Evolutionary conservation across 1,140 invertebrate genomes (phyloP).

Genomic region (Lerema accius): DNA sequence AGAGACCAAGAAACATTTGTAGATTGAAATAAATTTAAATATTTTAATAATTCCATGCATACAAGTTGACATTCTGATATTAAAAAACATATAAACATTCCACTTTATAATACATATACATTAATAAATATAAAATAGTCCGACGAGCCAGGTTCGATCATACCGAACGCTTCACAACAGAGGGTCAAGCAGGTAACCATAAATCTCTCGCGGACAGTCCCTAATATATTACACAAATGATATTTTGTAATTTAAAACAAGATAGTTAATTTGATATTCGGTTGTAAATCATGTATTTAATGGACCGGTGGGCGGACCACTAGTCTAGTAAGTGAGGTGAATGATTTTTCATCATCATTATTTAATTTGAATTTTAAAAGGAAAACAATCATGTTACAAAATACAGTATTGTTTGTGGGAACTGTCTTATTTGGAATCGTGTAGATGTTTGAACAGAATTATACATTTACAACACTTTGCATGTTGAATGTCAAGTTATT

Average conservation of each 20-base stretch:
- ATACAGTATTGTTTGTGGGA: no score
- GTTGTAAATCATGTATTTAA: constrained; percentile 69
- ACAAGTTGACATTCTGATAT: background rate
- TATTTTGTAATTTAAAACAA: constrained; percentile 77
- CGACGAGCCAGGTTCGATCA: constrained; percentile 29
- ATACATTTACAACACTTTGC: no score
- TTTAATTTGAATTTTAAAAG: background rate
- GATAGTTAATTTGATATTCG: constrained; percentile 66
- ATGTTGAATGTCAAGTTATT: no score
- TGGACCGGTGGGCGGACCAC: constrained; percentile 52
- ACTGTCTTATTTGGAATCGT: no score
- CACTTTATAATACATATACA: background rate
- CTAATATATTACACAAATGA: constrained; percentile 69
- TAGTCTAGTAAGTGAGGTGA: constrained; percentile 13
- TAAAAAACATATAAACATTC: constrained; percentile 7
- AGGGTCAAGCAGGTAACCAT: constrained; percentile 52
- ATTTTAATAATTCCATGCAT: constrained; percentile 1
- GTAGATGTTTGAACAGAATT: no score
- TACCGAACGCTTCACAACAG: constrained; percentile 33
- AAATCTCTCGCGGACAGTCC: constrained; percentile 64
- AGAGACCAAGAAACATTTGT: background rate
- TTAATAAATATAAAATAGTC: constrained; percentile 18
- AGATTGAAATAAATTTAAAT: constrained; percentile 3
- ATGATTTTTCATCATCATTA: constrained; percentile 16
- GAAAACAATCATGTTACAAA: constrained; percentile 16